Conservation (phyloP, 2,888 invertebrate species). For the Cheilosia vernalis region DNA sequence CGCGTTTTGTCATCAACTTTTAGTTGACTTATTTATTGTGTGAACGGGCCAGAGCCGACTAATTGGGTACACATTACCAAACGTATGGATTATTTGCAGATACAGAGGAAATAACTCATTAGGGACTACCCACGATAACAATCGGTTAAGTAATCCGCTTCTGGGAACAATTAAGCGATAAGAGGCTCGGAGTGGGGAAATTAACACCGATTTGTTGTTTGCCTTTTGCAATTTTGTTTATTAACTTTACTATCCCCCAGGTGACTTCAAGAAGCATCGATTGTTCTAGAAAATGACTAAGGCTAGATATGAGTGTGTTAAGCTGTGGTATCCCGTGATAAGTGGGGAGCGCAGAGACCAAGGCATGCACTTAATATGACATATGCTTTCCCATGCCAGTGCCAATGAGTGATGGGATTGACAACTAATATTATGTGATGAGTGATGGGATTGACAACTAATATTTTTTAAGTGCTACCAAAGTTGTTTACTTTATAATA, state of each 20-base stretch:
- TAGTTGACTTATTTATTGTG: conserved; percentile 39
- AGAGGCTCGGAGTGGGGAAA: not conserved
- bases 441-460: no score
- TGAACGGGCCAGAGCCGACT: conserved; percentile 25
- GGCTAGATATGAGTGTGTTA: no score
- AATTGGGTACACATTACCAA: conserved; percentile 38
- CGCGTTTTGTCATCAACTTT: conserved; percentile 27
- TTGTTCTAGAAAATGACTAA: no score
- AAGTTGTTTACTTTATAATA: no score
- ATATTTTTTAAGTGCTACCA: no score
- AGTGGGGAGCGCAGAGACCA: no score
- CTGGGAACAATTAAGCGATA: conserved; percentile 14
- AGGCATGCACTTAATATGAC: no score
- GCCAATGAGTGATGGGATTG: no score
- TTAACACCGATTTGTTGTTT: not conserved
- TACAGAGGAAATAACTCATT: not conserved
- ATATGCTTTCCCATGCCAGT: no score
- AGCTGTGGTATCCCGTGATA: no score
- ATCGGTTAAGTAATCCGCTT: not conserved
- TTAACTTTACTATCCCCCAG: not conserved
- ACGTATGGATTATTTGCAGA: conserved; percentile 11
- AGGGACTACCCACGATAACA: conserved; percentile 4
- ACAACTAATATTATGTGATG: no score
- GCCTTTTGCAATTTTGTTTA: not conserved
- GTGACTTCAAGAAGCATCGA: not conserved